Percentiles rank a stretch among this genome's conserved stretches.
Evolutionary conservation across 1,140 invertebrate genomes (phyloP).

Genomic region (Tribolium castaneum): DNA sequence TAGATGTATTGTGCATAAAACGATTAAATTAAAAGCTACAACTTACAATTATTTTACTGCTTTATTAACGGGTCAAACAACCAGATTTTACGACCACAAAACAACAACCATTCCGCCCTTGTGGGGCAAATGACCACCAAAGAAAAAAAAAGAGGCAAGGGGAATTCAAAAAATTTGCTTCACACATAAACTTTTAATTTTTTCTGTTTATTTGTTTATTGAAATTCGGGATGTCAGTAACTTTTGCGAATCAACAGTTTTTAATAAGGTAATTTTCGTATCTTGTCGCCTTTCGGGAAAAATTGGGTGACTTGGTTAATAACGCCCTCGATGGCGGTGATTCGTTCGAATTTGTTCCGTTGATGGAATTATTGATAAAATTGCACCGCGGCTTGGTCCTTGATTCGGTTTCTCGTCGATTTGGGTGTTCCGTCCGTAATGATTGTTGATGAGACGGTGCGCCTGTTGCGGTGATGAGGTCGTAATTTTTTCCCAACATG

Average conservation of each 20-base stretch:
- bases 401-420: background rate
- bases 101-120: too few relatives aligned
- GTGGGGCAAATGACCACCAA: too few relatives aligned
- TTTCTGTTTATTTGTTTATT: too few relatives aligned
- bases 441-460: slow-evolving; percentile 32
- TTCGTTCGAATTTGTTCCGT: slow-evolving; percentile 23
- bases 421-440: slow-evolving; percentile 27
- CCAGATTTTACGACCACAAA: background rate
- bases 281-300: background rate
- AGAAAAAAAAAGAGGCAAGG: too few relatives aligned
- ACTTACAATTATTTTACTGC: background rate
- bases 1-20: background rate
- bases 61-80: background rate
- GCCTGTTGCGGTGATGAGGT: slow-evolving; percentile 30
- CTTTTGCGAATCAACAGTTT: too few relatives aligned
- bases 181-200: background rate
- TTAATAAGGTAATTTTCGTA: background rate
- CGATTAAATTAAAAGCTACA: background rate
- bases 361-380: slow-evolving; percentile 30
- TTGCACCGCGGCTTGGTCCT: background rate
- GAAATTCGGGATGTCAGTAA: too few relatives aligned
- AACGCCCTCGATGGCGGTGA: background rate
- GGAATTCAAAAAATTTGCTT: background rate
- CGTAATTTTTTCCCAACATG: slow-evolving; percentile 20
- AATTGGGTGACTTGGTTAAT: background rate